A percentile compares a stretch with the other conserved stretches of the same genome.
Evolutionary conservation across 2,797 vertebrate species (phyloP).

Genomic region (Aythya fuligula): DNA sequence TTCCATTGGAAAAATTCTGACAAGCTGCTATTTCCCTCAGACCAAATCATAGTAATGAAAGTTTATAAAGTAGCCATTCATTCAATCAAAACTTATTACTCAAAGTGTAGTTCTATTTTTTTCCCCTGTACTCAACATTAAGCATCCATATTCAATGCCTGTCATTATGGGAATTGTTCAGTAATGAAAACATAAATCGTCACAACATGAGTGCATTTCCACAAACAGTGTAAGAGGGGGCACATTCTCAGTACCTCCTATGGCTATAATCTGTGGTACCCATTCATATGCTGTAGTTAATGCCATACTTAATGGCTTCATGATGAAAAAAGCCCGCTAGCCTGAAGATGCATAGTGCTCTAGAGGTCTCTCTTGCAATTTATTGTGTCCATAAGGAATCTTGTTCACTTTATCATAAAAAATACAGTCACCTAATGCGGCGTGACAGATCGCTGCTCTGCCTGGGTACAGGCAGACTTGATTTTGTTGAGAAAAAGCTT

Average conservation of each 20-base stretch:
- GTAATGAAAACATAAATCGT: constrained; percentile 65
- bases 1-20: not conserved
- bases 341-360: constrained; percentile 46
- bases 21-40: constrained; percentile 17
- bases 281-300: constrained; percentile 52
- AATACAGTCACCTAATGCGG: constrained; percentile 13
- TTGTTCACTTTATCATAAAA: constrained; percentile 36
- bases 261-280: constrained; percentile 35
- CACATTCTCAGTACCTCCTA: constrained; percentile 9
- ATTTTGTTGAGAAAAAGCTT: not conserved
- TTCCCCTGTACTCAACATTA: not conserved
- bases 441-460: not conserved
- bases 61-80: constrained; percentile 51
- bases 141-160: constrained; percentile 45
- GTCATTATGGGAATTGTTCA: constrained; percentile 58
- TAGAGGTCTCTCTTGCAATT: constrained; percentile 47
- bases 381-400: constrained; percentile 37
- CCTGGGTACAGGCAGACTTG: not conserved
- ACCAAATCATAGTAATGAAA: constrained; percentile 42
- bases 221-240: constrained; percentile 22
- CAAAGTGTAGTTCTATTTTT: not conserved
- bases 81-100: constrained; percentile 54
- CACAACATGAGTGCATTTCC: constrained; percentile 37
- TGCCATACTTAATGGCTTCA: constrained; percentile 47
- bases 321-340: constrained; percentile 4